A percentile compares a stretch with the other conserved stretches of the same genome.
phyloP scores from a whole-genome alignment of 2,797 vertebrate genomes.

The Molossus alvarezi region DNA sequence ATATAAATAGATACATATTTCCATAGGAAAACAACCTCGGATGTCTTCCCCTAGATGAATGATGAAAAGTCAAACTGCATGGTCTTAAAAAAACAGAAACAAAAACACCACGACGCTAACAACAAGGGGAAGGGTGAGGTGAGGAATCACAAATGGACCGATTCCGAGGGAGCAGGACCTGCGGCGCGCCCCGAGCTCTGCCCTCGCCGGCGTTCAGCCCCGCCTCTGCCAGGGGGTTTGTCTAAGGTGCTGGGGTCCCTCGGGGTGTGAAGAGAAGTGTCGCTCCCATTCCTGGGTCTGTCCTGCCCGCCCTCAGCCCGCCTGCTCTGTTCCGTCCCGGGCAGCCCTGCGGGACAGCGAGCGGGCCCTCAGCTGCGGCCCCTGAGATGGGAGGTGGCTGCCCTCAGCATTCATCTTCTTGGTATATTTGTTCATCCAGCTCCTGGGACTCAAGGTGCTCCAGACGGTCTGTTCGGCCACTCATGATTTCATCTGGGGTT shows the following conservation, averaged over 20 bases:
- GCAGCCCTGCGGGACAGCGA: constrained; percentile 61
- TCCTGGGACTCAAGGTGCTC: constrained; percentile 98
- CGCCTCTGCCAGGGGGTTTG: constrained; percentile 86
- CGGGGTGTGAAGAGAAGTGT: constrained; percentile 80
- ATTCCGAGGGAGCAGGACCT: constrained; percentile 78
- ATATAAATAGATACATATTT: constrained; percentile 88
- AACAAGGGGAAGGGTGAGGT: constrained; percentile 70
- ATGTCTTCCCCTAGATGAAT: constrained; percentile 88
- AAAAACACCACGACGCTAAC: constrained; percentile 83
- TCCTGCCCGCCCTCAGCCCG: constrained; percentile 68
- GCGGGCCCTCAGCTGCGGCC: constrained; percentile 61
- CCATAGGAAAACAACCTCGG: constrained; percentile 88
- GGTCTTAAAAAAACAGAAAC: constrained; percentile 86
- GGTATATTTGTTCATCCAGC: constrained; percentile 97
- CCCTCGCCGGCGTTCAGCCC: constrained; percentile 84
- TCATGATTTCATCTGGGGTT: constrained; percentile 99
- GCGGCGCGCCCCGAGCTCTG: constrained; percentile 83
- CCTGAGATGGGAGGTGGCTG: constrained; percentile 65
- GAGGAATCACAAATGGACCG: constrained; percentile 81
- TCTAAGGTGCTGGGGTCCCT: constrained; percentile 90
- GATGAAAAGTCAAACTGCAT: constrained; percentile 89
- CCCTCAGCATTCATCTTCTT: constrained; percentile 97
- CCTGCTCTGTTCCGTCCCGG: constrained; percentile 59
- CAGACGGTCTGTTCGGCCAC: constrained; percentile 96
- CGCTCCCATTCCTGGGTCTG: constrained; percentile 80